These are phyloP conservation scores for Zoroaster sp. DNA, from an alignment of 53 echinoderm and acorn worm genomes.

Conservation along the genomic window DNA sequence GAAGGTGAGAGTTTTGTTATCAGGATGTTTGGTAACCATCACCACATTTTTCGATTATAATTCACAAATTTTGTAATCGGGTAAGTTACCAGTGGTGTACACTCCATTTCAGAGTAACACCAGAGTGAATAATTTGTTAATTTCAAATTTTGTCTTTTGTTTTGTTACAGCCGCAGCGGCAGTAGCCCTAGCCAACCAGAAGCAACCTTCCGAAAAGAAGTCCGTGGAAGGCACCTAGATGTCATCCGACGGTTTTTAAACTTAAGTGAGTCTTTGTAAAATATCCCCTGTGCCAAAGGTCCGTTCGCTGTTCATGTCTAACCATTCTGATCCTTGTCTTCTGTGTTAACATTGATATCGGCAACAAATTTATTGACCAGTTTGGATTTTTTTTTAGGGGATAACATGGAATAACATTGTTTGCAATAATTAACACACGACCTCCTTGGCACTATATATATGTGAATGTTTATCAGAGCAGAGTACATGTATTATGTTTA, in stretches of 20 bases:
- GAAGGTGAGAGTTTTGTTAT: constrained; percentile 66
- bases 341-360: neutral
- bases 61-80: neutral
- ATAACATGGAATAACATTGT: neutral
- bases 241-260: neutral
- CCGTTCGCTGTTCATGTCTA: neutral
- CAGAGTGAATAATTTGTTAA: neutral
- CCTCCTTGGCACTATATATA: no score
- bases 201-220: constrained; percentile 19
- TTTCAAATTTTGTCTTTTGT: neutral
- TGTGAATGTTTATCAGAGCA: no score
- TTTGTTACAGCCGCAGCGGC: constrained; percentile 42
- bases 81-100: neutral
- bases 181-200: constrained; percentile 27
- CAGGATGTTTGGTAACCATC: neutral
- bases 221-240: neutral
- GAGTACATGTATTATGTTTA: no score
- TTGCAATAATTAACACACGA: neutral
- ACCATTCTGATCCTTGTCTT: neutral
- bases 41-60: neutral
- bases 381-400: neutral
- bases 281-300: neutral
- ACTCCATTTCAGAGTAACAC: neutral
- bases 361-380: neutral
- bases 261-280: neutral